Conservation (phyloP, 2,797 vertebrate genomes). For the Hybognathus amarus region DNA sequence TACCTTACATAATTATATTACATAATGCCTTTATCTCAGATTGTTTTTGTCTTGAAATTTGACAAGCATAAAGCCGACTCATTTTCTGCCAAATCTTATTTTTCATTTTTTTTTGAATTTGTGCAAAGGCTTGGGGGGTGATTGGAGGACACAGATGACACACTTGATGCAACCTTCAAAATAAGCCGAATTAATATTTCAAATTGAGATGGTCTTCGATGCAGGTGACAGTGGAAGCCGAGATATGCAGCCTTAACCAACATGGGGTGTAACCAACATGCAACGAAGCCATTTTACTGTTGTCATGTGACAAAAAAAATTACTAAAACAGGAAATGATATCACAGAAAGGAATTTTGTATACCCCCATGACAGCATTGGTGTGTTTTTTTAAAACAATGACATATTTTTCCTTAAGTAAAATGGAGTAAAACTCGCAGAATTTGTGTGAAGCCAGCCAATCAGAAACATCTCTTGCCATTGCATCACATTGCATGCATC, state of each 20-base stretch:
- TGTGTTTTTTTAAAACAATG: background rate
- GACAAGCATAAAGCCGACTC: background rate
- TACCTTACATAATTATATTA: background rate
- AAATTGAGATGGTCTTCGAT: background rate
- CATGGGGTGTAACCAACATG: background rate
- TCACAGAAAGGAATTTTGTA: background rate
- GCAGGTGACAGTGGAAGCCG: background rate
- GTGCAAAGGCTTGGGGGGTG: background rate
- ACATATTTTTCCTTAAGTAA: background rate
- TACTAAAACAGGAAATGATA: background rate
- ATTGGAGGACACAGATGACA: background rate
- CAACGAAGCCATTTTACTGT: background rate
- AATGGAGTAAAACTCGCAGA: background rate
- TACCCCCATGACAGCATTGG: background rate
- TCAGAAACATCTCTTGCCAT: background rate
- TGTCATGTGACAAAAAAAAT: background rate
- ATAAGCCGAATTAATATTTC: background rate
- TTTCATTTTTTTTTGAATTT: background rate
- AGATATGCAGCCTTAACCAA: background rate
- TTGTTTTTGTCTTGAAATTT: background rate
- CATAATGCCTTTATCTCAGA: background rate
- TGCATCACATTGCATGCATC: constrained; percentile 13
- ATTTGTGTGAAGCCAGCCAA: background rate
- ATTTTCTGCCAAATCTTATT: background rate
- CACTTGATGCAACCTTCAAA: background rate